Percentiles rank a stretch among this genome's conserved stretches.
These are phyloP conservation scores for Nomada flava DNA, from an alignment of 2,888 invertebrate genomes.

Conservation along the genomic window DNA sequence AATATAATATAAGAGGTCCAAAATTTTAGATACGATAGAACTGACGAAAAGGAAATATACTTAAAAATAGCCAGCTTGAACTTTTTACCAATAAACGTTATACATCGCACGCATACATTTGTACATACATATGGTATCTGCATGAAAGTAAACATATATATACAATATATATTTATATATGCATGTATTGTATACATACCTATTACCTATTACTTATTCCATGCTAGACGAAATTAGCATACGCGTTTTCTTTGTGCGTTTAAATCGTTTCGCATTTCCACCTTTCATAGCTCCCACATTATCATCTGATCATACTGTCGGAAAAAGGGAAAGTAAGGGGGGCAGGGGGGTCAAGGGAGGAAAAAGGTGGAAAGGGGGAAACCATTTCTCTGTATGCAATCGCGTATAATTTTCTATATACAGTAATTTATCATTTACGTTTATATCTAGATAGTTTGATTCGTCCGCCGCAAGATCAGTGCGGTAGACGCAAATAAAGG, in stretches of 20 bases:
- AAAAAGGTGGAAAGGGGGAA: not conserved
- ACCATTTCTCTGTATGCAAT: not conserved
- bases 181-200: too few species aligned
- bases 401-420: not conserved
- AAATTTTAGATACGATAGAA: too few species aligned
- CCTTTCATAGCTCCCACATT: slow-evolving; percentile 12
- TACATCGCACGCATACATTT: too few species aligned
- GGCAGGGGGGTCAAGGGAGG: not conserved
- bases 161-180: too few species aligned
- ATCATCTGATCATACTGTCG: not conserved
- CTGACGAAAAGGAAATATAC: too few species aligned
- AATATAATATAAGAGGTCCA: too few species aligned
- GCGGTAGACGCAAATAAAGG: slow-evolving; percentile 21
- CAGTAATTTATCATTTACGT: not conserved
- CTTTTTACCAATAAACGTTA: too few species aligned
- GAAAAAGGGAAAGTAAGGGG: not conserved
- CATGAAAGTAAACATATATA: too few species aligned
- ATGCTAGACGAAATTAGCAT: slow-evolving; percentile 29
- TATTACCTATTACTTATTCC: slow-evolving; percentile 1
- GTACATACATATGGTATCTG: too few species aligned
- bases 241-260: not conserved
- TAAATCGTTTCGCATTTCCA: slow-evolving; percentile 18
- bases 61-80: too few species aligned
- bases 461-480: slow-evolving; percentile 18
- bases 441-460: slow-evolving; percentile 1